Evolutionary conservation across 2,113 vertebrate species (phyloP).

Genomic region (Orthonyx spaldingii): DNA sequence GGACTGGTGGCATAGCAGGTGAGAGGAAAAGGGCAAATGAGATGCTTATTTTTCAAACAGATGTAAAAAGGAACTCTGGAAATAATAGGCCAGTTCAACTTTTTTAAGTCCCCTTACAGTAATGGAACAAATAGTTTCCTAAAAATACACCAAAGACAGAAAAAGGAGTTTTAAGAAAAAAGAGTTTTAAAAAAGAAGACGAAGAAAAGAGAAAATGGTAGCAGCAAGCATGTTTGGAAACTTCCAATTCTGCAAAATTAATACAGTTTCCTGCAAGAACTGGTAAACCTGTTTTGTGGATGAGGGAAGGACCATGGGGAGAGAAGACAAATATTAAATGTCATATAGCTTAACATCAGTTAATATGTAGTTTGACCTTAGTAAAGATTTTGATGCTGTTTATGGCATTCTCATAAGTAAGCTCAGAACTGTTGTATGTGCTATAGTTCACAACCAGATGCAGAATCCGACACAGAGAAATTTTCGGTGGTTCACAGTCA

Average conservation of each 20-base stretch:
- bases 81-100: background rate
- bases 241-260: background rate
- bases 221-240: background rate
- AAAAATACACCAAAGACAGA: background rate
- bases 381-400: background rate
- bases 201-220: background rate
- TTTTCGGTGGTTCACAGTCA: background rate
- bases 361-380: background rate
- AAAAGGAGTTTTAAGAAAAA: background rate
- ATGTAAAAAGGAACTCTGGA: background rate
- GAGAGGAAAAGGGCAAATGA: background rate
- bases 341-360: background rate
- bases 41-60: background rate
- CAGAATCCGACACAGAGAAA: background rate
- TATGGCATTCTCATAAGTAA: background rate
- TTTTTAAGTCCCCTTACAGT: background rate
- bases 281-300: background rate
- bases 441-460: background rate
- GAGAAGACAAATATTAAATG: background rate
- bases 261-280: background rate
- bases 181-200: too few relatives aligned
- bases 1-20: background rate
- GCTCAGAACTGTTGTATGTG: background rate
- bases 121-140: background rate
- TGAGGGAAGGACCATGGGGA: background rate